Evolutionary conservation across 1,140 invertebrate genomes (phyloP).

Genomic region (Drosophila orena): DNA sequence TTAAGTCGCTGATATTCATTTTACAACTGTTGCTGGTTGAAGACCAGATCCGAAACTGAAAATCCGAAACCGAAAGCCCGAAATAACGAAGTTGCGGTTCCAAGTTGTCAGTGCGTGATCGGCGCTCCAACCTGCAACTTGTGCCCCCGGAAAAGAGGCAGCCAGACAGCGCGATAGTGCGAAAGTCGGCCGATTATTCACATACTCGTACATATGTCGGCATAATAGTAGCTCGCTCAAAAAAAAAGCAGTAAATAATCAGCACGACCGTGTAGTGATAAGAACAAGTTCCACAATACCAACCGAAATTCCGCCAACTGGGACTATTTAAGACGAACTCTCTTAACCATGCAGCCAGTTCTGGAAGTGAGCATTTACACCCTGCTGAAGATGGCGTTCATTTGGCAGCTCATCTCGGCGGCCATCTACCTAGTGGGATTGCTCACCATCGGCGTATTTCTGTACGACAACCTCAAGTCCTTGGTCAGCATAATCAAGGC

Average conservation of each 20-base stretch:
- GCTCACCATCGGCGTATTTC: conserved; percentile 78
- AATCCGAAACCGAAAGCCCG: conserved; percentile 22
- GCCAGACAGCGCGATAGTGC: conserved; percentile 27
- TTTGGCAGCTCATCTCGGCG: conserved; percentile 68
- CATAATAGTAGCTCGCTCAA: not conserved
- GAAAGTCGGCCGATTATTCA: conserved; percentile 11
- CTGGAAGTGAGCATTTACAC: conserved; percentile 72
- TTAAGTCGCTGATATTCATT: conserved; percentile 13
- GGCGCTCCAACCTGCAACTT: conserved; percentile 65
- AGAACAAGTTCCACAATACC: conserved; percentile 21
- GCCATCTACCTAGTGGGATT: conserved; percentile 84
- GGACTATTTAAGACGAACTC: conserved; percentile 25
- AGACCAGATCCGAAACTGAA: conserved; percentile 35
- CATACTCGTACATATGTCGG: not conserved
- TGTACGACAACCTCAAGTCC: conserved; percentile 86
- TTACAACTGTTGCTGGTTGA: conserved; percentile 47
- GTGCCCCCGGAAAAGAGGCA: conserved; percentile 34
- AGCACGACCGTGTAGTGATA: conserved; percentile 29
- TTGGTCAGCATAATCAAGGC: conserved; percentile 85
- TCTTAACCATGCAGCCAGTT: conserved; percentile 62
- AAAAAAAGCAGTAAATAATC: conserved; percentile 16
- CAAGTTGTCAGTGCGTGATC: conserved; percentile 67
- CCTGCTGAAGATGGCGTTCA: conserved; percentile 71
- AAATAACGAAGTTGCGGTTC: conserved; percentile 28
- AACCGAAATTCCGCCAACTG: conserved; percentile 6